Evolutionary conservation across 2,797 vertebrate genomes (phyloP).

Genomic region (Meriones psammophilus): DNA sequence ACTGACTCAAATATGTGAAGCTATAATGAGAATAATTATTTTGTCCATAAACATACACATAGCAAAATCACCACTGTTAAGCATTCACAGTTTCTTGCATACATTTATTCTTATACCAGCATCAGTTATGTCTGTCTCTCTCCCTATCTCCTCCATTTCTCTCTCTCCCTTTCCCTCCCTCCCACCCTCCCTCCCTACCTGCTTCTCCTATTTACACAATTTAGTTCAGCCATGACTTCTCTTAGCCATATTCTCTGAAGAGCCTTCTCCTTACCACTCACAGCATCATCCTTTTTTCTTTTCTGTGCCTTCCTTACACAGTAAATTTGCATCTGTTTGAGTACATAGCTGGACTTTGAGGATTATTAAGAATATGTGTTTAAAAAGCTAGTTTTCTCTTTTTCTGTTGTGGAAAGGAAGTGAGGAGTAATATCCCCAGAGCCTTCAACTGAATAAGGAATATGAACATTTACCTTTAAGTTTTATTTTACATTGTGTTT

Average conservation of each 20-base stretch:
- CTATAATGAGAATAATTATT: neutral
- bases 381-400: neutral
- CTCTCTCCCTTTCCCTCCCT: accelerated
- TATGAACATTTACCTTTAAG: neutral
- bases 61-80: neutral
- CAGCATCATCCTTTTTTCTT: too few species aligned
- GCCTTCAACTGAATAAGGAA: neutral
- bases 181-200: neutral
- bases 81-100: neutral
- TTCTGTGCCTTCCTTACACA: neutral
- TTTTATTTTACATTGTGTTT: neutral
- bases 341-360: neutral
- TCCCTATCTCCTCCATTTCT: neutral
- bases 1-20: neutral
- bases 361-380: neutral
- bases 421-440: neutral
- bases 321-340: neutral
- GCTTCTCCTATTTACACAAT: neutral
- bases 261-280: neutral
- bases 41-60: neutral
- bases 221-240: neutral
- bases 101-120: neutral
- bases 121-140: neutral
- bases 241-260: neutral
- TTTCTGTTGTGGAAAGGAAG: neutral